Evolutionary conservation across 1,140 invertebrate genomes (phyloP).

Genomic region (Phortica variegata): DNA sequence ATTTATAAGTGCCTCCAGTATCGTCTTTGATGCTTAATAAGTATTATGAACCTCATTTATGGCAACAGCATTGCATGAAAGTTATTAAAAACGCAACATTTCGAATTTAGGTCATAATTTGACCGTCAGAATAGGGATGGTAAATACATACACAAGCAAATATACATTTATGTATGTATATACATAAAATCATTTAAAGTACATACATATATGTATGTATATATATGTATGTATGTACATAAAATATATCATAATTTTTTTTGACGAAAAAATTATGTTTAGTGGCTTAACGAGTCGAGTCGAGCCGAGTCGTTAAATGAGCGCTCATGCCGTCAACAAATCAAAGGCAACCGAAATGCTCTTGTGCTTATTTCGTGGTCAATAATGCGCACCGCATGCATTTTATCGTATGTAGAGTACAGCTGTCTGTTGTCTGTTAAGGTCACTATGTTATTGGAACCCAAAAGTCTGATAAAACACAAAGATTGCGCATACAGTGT

Average conservation of each 20-base stretch:
- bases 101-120: too few species aligned
- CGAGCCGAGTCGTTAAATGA: slow-evolving; percentile 9
- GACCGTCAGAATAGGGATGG: too few species aligned
- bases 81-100: too few species aligned
- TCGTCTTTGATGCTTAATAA: background rate
- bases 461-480: background rate
- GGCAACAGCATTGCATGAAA: background rate
- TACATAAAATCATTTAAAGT: background rate
- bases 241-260: slow-evolving; percentile 9
- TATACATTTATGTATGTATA: background rate
- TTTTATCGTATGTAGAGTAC: background rate
- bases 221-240: slow-evolving; percentile 8
- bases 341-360: too few species aligned
- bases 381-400: background rate
- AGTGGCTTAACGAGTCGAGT: slow-evolving; percentile 6
- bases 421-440: too few species aligned
- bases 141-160: background rate
- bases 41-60: background rate
- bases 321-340: background rate
- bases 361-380: background rate
- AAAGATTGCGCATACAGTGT: background rate
- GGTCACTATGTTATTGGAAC: too few species aligned
- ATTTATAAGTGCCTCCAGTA: background rate
- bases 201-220: background rate
- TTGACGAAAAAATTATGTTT: background rate